These are phyloP conservation scores for Nymphicus hollandicus DNA, from an alignment of 2,113 vertebrate species.

Conservation along the genomic window DNA sequence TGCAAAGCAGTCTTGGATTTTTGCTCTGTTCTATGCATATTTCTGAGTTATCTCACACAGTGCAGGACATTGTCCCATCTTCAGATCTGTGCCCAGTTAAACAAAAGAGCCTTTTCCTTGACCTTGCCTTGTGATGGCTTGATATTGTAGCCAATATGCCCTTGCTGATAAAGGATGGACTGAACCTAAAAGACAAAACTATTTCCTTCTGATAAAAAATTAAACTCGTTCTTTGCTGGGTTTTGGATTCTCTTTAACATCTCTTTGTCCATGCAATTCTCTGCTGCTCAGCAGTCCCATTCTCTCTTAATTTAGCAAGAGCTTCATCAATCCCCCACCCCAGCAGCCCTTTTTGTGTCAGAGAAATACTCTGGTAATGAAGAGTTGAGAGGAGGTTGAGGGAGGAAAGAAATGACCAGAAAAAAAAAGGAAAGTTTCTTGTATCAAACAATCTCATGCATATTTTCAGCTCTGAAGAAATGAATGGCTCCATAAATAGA, in stretches of 20 bases:
- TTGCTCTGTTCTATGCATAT: constrained; percentile 45
- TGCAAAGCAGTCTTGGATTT: constrained; percentile 56
- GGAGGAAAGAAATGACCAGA: background rate
- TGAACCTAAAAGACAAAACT: background rate
- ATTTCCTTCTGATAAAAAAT: background rate
- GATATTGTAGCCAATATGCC: background rate
- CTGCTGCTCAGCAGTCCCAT: background rate
- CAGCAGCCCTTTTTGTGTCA: background rate
- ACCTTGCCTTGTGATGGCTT: background rate
- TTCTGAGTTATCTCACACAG: background rate
- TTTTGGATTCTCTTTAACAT: background rate
- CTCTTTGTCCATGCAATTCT: background rate
- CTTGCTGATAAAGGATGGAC: background rate
- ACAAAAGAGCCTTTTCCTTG: constrained; percentile 24
- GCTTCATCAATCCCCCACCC: background rate
- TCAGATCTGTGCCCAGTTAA: constrained; percentile 15
- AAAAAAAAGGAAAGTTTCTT: background rate
- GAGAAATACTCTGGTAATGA: background rate
- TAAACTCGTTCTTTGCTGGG: background rate
- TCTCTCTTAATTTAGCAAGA: background rate
- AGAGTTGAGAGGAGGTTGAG: background rate
- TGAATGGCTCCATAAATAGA: background rate
- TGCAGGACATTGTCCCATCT: constrained; percentile 27
- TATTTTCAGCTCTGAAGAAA: background rate
- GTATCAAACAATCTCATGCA: background rate